Base-by-base conservation (phyloP, 2,113 vertebrate species). In the Solenodon paradoxus region DNA sequence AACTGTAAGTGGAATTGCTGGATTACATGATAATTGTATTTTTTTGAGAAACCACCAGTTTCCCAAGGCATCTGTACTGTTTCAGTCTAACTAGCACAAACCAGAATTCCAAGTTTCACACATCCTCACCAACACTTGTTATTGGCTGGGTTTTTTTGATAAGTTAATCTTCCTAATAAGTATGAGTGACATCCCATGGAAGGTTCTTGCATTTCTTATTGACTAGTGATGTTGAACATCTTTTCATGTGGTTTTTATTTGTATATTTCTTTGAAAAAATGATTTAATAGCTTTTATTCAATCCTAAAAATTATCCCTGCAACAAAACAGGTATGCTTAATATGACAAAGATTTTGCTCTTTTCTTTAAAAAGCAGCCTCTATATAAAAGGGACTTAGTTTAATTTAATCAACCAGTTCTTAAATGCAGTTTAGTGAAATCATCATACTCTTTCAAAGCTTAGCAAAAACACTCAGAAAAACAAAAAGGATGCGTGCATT, bases 351-450 rank as follows among this genome's bases (percentile, higher is more conserved):
- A 2, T 85, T 96, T 94, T 78, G 68, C 72, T 95, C 82, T 66
- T 93, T 95, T 97, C 63, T 95, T 85, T 71, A 84, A 94, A 92
- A 71, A 63, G 75, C 3, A 79, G 57, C 6, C 28, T 66, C 75
- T 74, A 88, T 79, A 74, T 51, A 90, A 85, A 96, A 93, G 11
- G 38, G 59, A 12, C 24, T 85, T 35, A 59, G 47, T 47, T 85
- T 38, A 88, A 81, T 49, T 68, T 80, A 63, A 92, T 57, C 69
- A 95, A 92, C 69, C 32, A 13, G 59, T 92, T 84, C 61, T 93
- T 81, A 95, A 96, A 83, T 79, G 28, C 42, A 82, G 15, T 55
- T 94, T 86, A 89, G 30, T 80, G 26, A 17, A 88, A 88, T 26
- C 78, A 95, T 69, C n/a, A 20, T 80, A 93, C 71, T 80, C 64